A percentile compares a stretch with the other conserved stretches of the same genome.
Evolutionary conservation across 2,888 invertebrate species (phyloP).

Genomic region (Nephrotoma guestfalica): DNA sequence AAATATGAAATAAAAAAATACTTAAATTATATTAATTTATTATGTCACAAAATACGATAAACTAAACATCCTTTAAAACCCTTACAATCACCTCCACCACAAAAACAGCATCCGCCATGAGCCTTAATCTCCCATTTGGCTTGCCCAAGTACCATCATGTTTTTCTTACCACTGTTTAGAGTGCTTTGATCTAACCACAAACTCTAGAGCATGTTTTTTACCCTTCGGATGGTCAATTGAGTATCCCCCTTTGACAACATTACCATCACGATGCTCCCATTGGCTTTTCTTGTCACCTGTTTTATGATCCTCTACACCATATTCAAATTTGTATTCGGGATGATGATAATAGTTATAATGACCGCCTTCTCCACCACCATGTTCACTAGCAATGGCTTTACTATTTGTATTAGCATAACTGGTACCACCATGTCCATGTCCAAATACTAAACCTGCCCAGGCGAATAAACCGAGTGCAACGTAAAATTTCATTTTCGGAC

Average conservation of each 20-base stretch:
- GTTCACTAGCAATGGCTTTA: background rate
- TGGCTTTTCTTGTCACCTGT: background rate
- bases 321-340: background rate
- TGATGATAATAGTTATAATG: background rate
- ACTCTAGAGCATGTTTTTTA: background rate
- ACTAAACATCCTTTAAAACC: too few species aligned
- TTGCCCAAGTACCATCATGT: background rate
- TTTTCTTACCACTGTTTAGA: background rate
- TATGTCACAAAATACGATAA: too few species aligned
- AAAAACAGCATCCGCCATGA: background rate
- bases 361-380: background rate
- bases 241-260: background rate
- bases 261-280: background rate
- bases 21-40: too few species aligned
- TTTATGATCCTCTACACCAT: background rate
- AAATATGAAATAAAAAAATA: too few species aligned
- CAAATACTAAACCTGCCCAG: background rate
- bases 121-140: background rate
- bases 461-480: background rate
- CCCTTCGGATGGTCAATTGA: background rate
- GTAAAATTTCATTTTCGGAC: background rate
- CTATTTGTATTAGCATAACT: background rate
- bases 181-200: background rate
- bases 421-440: background rate
- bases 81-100: too few species aligned